A percentile compares a stretch with the other conserved stretches of the same genome.
Evolutionary conservation across 2,888 invertebrate genomes (phyloP).

Genomic region (Pyrocoelia pectoralis): DNA sequence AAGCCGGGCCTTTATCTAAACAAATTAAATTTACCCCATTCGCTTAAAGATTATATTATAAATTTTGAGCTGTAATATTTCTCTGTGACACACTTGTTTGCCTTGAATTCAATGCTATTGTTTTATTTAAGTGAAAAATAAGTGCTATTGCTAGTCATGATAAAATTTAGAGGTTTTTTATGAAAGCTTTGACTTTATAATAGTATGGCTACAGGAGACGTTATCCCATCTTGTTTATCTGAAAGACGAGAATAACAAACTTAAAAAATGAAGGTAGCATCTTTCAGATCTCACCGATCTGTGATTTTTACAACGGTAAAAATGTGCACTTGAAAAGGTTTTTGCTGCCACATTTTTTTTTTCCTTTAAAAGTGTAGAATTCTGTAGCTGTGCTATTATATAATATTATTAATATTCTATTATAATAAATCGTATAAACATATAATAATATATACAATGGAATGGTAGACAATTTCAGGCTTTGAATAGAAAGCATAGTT

Average conservation of each 20-base stretch:
- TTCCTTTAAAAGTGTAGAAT: no score
- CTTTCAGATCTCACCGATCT: no score
- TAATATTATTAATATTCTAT: background rate
- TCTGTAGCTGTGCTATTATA: background rate
- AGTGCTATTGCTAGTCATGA: constrained; percentile 4
- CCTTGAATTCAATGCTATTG: background rate
- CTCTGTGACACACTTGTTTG: background rate
- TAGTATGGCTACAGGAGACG: no score
- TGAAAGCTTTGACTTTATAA: background rate
- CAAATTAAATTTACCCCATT: constrained; percentile 72
- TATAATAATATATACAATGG: background rate
- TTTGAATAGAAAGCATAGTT: background rate
- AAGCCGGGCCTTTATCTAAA: constrained; percentile 71
- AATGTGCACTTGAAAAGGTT: no score
- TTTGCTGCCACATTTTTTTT: no score
- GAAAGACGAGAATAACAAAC: no score
- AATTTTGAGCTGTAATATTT: constrained; percentile 66
- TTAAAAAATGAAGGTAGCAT: no score
- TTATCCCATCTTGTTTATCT: no score
- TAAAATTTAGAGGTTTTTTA: constrained; percentile 3
- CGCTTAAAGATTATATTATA: constrained; percentile 73
- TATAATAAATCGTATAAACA: background rate
- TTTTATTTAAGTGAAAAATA: background rate
- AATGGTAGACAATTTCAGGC: background rate
- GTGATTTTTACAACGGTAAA: no score